Base-by-base conservation (phyloP, 1,140 invertebrate species). In the Drosophila quadrilineata region DNA sequence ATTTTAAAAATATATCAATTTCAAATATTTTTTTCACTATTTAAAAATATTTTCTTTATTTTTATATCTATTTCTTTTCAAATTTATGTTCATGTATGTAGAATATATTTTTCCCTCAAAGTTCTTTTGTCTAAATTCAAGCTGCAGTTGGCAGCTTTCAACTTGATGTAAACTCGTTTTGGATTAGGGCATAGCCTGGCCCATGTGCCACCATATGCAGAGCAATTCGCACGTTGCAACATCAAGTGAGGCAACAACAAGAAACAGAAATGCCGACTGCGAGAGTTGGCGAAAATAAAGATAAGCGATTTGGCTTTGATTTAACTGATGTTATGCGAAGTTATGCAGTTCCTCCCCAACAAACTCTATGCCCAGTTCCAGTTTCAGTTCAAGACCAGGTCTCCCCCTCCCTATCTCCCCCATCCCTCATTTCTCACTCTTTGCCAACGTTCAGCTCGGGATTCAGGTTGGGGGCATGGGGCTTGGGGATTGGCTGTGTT, bases 251-350 rank as follows among this genome's bases (percentile, higher is more conserved):
- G 40, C 54, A 46, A 21, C 60, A 33, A 28, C 40, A 62, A 56
- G 14, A 41, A 62, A 49, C 59, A 33, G 22, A 71, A 75, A 71
- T 22, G 79, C 79, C 79, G 79, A 70, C 67, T 57, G n/a, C n/a
- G 24, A 48, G 40, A 43, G 48, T 49, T 21, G 24, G 46, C 63
- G 54, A 62, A 66, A 65, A 70, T 82, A 75, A 64, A 79, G 79
- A 85, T 85, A 82, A 82, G 77, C 72, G 72, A 82, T 73, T 77
- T 73, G 50, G 69, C 73, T 84, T 63, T 76, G 77, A 82, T 82
- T 77, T 82, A 82, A 82, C 77, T 82, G 77, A 82, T 84, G 77
- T 69, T 82, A 82, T 82, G 77, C 29, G 77, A 46, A 84, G 73
- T 76, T 82, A 82, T 82, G 77, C 79, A 50, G 71, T n/a, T n/a